Percentiles rank a stretch among this genome's conserved stretches.
These are phyloP conservation scores for Podarcis cretensis DNA, from an alignment of 2,113 vertebrate genomes.

Conservation along the genomic window DNA sequence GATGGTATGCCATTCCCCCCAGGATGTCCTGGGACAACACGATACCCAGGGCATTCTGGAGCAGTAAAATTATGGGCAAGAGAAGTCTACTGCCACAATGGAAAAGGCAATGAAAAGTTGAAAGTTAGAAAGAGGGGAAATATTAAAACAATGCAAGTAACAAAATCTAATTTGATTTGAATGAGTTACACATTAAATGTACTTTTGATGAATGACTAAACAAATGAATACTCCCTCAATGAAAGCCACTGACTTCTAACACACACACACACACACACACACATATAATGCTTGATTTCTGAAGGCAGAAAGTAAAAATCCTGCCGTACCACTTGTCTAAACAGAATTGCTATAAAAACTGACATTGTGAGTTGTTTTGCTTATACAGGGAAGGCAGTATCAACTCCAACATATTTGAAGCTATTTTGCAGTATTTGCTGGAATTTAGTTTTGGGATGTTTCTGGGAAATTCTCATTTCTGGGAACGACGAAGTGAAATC, in stretches of 20 bases:
- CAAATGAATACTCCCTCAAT: neutral
- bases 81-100: neutral
- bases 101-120: neutral
- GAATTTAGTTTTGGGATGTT: neutral
- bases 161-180: neutral
- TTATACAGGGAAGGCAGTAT: neutral
- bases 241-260: neutral
- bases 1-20: neutral
- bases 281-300: neutral
- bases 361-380: neutral
- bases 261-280: too few relatives aligned
- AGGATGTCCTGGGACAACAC: too few relatives aligned
- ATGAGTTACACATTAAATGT: neutral
- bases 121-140: neutral
- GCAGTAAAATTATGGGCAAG: too few relatives aligned
- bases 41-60: neutral
- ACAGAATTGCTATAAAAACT: conserved; percentile 26
- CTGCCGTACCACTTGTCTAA: conserved; percentile 7
- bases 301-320: conserved; percentile 16
- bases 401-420: neutral
- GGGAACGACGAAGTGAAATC: conserved; percentile 21
- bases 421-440: conserved; percentile 12
- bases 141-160: neutral
- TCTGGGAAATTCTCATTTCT: neutral
- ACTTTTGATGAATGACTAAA: neutral